Evolutionary conservation across 2,113 vertebrate species (phyloP).

Genomic region (Oncorhynchus nerka): DNA sequence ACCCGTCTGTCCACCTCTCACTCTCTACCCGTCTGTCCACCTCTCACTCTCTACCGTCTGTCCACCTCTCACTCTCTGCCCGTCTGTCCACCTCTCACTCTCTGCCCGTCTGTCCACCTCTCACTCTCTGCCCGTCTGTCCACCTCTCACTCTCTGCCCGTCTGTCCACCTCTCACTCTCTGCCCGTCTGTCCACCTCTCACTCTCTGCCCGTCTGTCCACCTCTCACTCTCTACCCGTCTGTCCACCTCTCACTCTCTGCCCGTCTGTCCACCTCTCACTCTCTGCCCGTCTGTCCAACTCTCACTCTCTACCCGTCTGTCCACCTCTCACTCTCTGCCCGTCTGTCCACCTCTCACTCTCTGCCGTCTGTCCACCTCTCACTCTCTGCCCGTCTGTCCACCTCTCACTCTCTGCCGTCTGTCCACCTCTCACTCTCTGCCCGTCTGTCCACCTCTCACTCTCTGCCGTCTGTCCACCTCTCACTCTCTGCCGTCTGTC

Average conservation of each 20-base stretch:
- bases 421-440: too few relatives aligned
- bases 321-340: background rate
- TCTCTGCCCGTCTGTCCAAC: conserved; percentile 4
- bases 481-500: background rate
- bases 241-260: background rate
- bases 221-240: background rate
- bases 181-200: conserved; percentile 23
- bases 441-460: conserved; percentile 22
- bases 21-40: background rate
- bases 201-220: background rate
- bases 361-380: background rate
- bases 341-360: background rate
- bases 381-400: background rate
- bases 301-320: conserved; percentile 5
- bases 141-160: background rate
- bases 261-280: background rate
- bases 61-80: background rate
- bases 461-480: background rate
- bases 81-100: background rate
- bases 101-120: background rate
- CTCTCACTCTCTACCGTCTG: conserved; percentile 15
- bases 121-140: conserved; percentile 5
- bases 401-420: background rate
- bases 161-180: conserved; percentile 21
- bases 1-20: background rate